Evolutionary conservation across 2,113 vertebrate species (phyloP).

Genomic region (Eupsittula cactorum): DNA sequence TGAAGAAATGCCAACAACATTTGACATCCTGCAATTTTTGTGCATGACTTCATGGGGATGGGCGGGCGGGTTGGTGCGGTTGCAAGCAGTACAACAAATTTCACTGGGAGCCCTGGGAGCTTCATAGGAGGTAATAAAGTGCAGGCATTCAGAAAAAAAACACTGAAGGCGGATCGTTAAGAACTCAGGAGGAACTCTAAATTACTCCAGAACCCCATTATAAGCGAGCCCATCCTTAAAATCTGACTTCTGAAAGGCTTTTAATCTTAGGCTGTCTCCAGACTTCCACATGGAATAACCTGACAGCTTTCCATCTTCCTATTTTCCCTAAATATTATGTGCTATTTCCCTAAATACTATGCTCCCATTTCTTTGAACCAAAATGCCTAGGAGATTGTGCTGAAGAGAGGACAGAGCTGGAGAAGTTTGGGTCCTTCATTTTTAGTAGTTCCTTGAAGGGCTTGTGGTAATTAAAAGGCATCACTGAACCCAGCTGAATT

Average conservation of each 20-base stretch:
- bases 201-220: neutral
- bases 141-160: neutral
- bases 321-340: neutral
- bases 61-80: neutral
- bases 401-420: neutral
- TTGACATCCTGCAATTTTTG: slow-evolving; percentile 53
- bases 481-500: neutral
- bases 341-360: neutral
- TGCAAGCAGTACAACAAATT: slow-evolving; percentile 51
- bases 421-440: neutral
- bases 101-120: slow-evolving; percentile 21
- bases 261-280: neutral
- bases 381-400: neutral
- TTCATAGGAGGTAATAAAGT: slow-evolving; percentile 20
- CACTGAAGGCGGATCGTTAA: neutral
- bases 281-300: neutral
- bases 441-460: neutral
- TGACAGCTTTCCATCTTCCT: neutral
- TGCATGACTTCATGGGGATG: slow-evolving; percentile 49
- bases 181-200: neutral
- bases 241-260: neutral
- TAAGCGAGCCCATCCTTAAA: neutral
- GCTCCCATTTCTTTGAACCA: neutral
- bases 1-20: slow-evolving; percentile 27
- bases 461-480: neutral